These are phyloP conservation scores for Drosophila quinaria DNA, from an alignment of 2,888 invertebrate genomes.

Conservation along the genomic window DNA sequence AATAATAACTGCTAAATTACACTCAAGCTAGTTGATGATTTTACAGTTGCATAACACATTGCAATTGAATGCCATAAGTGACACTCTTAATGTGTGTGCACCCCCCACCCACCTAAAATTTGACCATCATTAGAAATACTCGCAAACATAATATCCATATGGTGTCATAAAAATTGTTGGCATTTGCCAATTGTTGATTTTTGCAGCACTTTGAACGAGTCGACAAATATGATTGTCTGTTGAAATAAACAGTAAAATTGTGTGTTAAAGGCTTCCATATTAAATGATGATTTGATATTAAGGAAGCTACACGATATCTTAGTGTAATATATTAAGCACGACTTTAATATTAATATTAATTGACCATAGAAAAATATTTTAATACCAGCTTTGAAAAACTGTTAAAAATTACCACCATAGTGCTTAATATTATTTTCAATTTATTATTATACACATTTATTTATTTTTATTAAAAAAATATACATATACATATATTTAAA, in stretches of 20 bases:
- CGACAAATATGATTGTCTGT: constrained; percentile 7
- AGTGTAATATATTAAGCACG: not conserved
- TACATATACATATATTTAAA: no score
- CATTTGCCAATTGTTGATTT: constrained; percentile 8
- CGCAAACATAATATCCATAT: not conserved
- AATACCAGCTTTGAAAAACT: no score
- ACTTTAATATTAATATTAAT: no score
- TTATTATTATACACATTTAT: no score
- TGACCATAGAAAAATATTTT: no score
- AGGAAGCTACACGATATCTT: not conserved
- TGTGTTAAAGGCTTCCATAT: not conserved
- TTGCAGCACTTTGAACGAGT: constrained; percentile 2
- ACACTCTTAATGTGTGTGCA: not conserved
- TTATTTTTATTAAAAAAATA: no score
- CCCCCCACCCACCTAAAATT: not conserved
- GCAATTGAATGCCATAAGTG: constrained; percentile 5
- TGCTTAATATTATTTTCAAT: no score
- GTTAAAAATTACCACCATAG: no score
- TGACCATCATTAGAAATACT: not conserved
- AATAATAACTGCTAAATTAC: constrained; percentile 8
- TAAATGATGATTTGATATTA: not conserved
- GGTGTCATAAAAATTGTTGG: constrained; percentile 7
- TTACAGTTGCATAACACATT: not conserved
- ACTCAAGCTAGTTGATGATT: not conserved
- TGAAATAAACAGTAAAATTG: not conserved